phyloP scores from a whole-genome alignment of 2,113 vertebrate genomes.

The Daphoenositta chrysoptera region DNA sequence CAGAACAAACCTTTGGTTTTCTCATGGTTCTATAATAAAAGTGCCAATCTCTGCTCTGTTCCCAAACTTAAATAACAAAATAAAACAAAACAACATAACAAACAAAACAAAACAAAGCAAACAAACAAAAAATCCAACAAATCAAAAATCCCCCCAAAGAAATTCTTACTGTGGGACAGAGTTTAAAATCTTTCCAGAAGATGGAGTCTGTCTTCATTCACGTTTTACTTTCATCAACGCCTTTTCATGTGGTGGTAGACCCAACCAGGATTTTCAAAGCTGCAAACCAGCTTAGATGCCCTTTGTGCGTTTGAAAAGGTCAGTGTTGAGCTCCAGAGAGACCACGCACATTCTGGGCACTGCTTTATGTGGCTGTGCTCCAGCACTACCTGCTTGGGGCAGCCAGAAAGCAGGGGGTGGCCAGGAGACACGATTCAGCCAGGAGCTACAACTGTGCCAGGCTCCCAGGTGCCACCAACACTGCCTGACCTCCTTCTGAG shows the following conservation, averaged over 20 bases:
- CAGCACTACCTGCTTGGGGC: background rate
- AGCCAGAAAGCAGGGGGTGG: background rate
- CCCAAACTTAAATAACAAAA: background rate
- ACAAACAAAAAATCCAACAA: background rate
- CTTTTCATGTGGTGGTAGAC: background rate
- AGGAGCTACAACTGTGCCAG: background rate
- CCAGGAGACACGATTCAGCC: background rate
- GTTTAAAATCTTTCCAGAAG: background rate
- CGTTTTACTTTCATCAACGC: background rate
- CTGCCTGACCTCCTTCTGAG: background rate
- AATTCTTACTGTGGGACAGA: background rate
- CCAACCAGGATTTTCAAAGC: background rate
- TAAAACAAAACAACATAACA: background rate
- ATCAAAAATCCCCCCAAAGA: background rate
- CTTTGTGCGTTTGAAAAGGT: background rate
- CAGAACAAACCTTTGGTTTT: background rate
- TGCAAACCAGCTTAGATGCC: background rate
- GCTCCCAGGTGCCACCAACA: background rate
- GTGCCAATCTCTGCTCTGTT: background rate
- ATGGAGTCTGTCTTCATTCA: background rate
- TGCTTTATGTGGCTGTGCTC: background rate
- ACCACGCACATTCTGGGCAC: rapidly evolving
- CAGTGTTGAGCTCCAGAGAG: background rate
- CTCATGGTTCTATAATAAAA: background rate
- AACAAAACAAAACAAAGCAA: background rate